phyloP scores from a whole-genome alignment of 2,113 vertebrate genomes.

The Physeter macrocephalus region DNA sequence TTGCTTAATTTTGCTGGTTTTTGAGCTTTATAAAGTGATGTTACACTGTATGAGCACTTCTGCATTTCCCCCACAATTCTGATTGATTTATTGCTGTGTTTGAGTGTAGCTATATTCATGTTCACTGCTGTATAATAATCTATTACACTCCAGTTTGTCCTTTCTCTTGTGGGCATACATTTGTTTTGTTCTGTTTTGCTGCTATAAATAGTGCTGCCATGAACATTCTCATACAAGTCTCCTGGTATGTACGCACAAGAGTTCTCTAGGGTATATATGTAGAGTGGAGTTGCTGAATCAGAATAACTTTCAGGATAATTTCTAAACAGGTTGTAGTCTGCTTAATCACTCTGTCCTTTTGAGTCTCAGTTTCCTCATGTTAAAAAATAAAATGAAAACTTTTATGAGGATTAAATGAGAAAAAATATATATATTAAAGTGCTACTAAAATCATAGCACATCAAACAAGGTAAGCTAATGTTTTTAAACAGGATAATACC shows the following conservation, averaged over 20 bases:
- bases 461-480: background rate
- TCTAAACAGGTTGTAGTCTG: background rate
- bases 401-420: background rate
- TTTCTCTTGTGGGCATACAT: background rate
- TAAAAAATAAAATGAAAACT: background rate
- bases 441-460: background rate
- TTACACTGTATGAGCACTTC: background rate
- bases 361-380: no score
- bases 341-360: no score
- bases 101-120: background rate
- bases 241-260: background rate
- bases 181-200: background rate
- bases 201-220: background rate
- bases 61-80: background rate
- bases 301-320: background rate
- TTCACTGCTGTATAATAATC: background rate
- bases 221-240: background rate
- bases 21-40: background rate
- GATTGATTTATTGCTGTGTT: background rate
- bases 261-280: background rate
- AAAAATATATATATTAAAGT: background rate
- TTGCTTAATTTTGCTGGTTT: background rate
- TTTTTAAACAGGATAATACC: background rate
- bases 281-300: background rate
- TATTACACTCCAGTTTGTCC: background rate